These are phyloP conservation scores for Hylomyscus alleni DNA, from an alignment of 2,797 vertebrate genomes.

Conservation along the genomic window DNA sequence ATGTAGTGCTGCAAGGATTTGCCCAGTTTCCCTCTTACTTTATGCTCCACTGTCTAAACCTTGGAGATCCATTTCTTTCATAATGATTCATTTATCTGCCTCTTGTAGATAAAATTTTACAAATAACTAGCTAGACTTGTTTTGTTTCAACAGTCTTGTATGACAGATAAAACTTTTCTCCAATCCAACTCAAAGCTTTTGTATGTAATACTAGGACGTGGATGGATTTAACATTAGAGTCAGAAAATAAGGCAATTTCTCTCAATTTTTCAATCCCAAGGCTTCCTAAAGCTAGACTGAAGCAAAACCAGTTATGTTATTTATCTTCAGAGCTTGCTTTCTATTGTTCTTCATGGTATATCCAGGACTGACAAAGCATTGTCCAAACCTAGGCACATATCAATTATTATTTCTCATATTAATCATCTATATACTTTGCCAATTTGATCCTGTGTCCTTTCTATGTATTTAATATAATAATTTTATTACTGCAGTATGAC, in stretches of 20 bases:
- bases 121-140: slow-evolving; percentile 23
- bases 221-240: slow-evolving; percentile 24
- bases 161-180: slow-evolving; percentile 43
- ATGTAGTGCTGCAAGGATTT: not conserved
- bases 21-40: not conserved
- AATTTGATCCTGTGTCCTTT: slow-evolving; percentile 30
- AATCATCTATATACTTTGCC: slow-evolving; percentile 15
- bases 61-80: slow-evolving; percentile 38
- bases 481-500: not conserved
- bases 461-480: slow-evolving; percentile 35
- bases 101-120: slow-evolving; percentile 54
- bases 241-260: slow-evolving; percentile 28
- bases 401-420: slow-evolving; percentile 27
- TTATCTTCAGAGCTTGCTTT: slow-evolving; percentile 20
- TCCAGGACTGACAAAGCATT: not conserved
- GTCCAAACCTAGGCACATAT: slow-evolving; percentile 15
- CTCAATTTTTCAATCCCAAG: slow-evolving; percentile 13
- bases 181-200: slow-evolving; percentile 37
- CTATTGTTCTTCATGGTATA: slow-evolving; percentile 3
- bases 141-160: slow-evolving; percentile 61
- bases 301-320: not conserved
- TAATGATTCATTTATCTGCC: slow-evolving; percentile 45
- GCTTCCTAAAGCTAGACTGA: not conserved
- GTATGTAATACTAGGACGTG: slow-evolving; percentile 17
- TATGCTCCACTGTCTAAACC: not conserved